phyloP scores from a whole-genome alignment of 2,888 invertebrate species.

The Drosophila nigritarsus region DNA sequence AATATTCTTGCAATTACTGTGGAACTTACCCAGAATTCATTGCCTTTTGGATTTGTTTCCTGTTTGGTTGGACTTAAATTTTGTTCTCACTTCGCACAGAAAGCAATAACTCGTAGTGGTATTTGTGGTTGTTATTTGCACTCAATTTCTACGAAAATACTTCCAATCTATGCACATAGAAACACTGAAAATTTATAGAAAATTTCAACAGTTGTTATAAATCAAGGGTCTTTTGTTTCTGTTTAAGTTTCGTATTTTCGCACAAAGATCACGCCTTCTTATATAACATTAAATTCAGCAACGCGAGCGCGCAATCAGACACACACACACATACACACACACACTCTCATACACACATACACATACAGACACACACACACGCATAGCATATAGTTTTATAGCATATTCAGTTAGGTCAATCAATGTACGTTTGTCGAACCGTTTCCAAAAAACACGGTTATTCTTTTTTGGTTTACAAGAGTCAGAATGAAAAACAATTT shows the following conservation, averaged over 20 bases:
- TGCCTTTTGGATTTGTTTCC: conserved; percentile 31
- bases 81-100: conserved; percentile 28
- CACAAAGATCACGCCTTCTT: conserved; percentile 67
- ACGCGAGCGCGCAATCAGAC: conserved; percentile 22
- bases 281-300: conserved; percentile 57
- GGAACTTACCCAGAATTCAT: conserved; percentile 73
- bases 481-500: conserved; percentile 57
- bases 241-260: conserved; percentile 28
- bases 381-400: conserved; percentile 24
- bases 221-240: conserved; percentile 4
- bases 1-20: neutral
- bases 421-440: neutral
- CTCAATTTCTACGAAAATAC: conserved; percentile 58
- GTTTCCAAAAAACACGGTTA: neutral
- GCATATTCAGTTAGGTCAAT: conserved; percentile 9
- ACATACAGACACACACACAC: conserved; percentile 2
- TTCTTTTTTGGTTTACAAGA: conserved; percentile 12
- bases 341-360: neutral
- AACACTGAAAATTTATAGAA: conserved; percentile 68
- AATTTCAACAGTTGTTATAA: conserved; percentile 32
- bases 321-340: neutral
- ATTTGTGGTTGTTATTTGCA: conserved; percentile 53
- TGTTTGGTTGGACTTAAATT: conserved; percentile 19
- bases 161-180: conserved; percentile 67
- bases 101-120: conserved; percentile 28